Evolutionary conservation across 2,113 vertebrate genomes (phyloP).

Genomic region (Sander lucioperca): DNA sequence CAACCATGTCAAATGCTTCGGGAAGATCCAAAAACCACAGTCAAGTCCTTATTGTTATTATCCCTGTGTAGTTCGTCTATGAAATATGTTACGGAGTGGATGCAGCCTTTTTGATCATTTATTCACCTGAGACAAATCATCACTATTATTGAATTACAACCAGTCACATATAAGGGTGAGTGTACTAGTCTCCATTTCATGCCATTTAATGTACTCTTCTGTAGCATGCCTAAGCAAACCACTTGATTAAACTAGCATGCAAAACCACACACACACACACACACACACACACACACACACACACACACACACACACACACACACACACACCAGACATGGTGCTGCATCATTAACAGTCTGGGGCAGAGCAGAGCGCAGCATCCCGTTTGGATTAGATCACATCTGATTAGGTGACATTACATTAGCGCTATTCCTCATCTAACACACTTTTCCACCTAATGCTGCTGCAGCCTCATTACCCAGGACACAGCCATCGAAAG

Average conservation of each 20-base stretch:
- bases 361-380: slow-evolving; percentile 5
- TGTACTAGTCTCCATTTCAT: slow-evolving; percentile 31
- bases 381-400: slow-evolving; percentile 67
- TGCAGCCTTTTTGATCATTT: not conserved
- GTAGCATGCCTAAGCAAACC: slow-evolving; percentile 5
- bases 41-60: not conserved
- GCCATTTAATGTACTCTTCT: slow-evolving; percentile 23
- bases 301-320: slow-evolving; percentile 2
- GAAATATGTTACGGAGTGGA: not conserved
- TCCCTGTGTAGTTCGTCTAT: not conserved
- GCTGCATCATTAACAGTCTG: slow-evolving; percentile 52
- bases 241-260: slow-evolving; percentile 40
- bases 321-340: not conserved
- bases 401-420: slow-evolving; percentile 73
- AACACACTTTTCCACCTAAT: slow-evolving; percentile 62
- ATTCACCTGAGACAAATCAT: slow-evolving; percentile 17
- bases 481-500: slow-evolving; percentile 52
- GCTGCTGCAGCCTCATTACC: slow-evolving; percentile 63
- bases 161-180: not conserved
- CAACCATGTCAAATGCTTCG: not conserved
- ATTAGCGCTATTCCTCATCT: slow-evolving; percentile 69
- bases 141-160: slow-evolving; percentile 26
- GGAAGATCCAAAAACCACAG: not conserved
- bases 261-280: slow-evolving; percentile 20
- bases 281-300: slow-evolving; percentile 15